Evolutionary conservation across 1,140 invertebrate genomes (phyloP).

Genomic region (Bombyx mori): ASM3026992v2 NC_085121.1:13306001-13306500

Average conservation of each 20-base stretch:
- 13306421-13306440: constrained; percentile 70
- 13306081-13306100: constrained; percentile 14
- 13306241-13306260: constrained; percentile 6
- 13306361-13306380: constrained; percentile 67
- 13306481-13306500: too few species aligned
- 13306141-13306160: too few species aligned
- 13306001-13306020: constrained; percentile 36
- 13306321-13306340: constrained; percentile 48
- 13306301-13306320: constrained; percentile 60
- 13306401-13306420: constrained; percentile 70
- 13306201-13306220: too few species aligned
- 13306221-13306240: too few species aligned
- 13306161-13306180: too few species aligned
- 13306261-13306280: constrained; percentile 31
- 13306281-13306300: constrained; percentile 50
- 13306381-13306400: constrained; percentile 63
- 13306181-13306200: too few species aligned
- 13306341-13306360: constrained; percentile 51
- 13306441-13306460: constrained; percentile 64
- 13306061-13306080: constrained; percentile 16
- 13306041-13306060: constrained; percentile 25
- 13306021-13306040: constrained; percentile 31
- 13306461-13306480: constrained; percentile 11
- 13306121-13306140: too few species aligned
- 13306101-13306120: constrained; percentile 16